Evolutionary conservation across 1,140 invertebrate genomes (phyloP).

Genomic region (Archegozetes longisetosus): DNA sequence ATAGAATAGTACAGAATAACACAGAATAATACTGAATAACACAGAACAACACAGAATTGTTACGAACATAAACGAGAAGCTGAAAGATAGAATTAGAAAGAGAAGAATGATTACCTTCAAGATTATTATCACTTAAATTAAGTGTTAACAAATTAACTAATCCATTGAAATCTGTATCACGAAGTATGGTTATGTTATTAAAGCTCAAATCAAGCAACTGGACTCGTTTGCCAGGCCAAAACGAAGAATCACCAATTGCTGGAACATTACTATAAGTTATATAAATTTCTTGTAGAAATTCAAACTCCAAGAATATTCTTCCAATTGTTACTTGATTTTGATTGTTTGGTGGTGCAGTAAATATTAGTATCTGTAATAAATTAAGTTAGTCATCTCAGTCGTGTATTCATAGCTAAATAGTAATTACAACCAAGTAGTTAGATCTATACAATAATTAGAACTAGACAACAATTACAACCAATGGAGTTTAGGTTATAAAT

Average conservation of each 20-base stretch:
- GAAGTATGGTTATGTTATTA: constrained; percentile 54
- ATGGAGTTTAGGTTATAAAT: too few relatives aligned
- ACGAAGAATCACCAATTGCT: constrained; percentile 55
- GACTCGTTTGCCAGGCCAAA: constrained; percentile 51
- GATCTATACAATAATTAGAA: too few relatives aligned
- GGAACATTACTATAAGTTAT: constrained; percentile 56
- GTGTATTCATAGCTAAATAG: not conserved
- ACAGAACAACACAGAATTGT: too few relatives aligned
- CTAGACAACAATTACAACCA: too few relatives aligned
- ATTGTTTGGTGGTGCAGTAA: constrained; percentile 44
- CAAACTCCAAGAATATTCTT: constrained; percentile 48
- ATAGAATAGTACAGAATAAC: too few relatives aligned
- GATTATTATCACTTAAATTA: constrained; percentile 17
- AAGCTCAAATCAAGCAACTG: constrained; percentile 49
- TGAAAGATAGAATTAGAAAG: too few relatives aligned
- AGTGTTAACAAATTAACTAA: constrained; percentile 31
- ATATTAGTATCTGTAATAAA: constrained; percentile 43
- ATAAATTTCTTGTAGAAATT: constrained; percentile 49
- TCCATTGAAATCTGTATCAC: constrained; percentile 30
- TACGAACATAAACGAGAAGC: too few relatives aligned
- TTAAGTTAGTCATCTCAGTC: not conserved
- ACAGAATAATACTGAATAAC: too few relatives aligned
- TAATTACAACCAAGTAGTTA: too few relatives aligned
- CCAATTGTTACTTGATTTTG: constrained; percentile 53
- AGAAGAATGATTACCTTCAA: not conserved